These are phyloP conservation scores for Pseudococcus longispinus DNA, from an alignment of 2,888 invertebrate species.

Conservation along the genomic window DNA sequence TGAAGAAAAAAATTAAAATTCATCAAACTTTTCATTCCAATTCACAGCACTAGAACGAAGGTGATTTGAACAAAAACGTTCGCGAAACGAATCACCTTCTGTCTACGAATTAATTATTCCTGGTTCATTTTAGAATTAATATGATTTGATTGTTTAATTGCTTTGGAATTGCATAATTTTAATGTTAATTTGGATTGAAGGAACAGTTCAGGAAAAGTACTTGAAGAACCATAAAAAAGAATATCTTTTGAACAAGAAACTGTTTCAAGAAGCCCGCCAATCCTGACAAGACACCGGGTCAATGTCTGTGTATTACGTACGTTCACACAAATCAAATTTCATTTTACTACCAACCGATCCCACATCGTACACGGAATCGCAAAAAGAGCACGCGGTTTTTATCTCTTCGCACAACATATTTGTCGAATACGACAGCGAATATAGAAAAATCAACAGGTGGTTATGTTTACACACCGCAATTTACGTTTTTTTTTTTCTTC, in stretches of 20 bases:
- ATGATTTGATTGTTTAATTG: too few relatives aligned
- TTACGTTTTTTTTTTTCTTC: neutral
- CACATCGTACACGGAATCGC: neutral
- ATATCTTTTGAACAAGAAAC: too few relatives aligned
- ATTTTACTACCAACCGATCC: neutral
- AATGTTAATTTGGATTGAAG: too few relatives aligned
- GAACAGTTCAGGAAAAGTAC: too few relatives aligned
- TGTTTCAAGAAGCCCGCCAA: too few relatives aligned
- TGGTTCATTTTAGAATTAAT: too few relatives aligned
- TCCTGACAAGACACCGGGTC: too few relatives aligned
- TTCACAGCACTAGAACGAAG: neutral
- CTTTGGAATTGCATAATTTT: too few relatives aligned
- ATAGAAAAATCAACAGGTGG: slow-evolving; percentile 7
- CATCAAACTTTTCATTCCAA: neutral
- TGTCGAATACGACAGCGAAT: neutral
- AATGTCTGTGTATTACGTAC: neutral
- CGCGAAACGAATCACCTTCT: neutral
- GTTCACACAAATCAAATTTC: neutral
- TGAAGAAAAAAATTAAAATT: too few relatives aligned
- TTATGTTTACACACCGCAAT: neutral
- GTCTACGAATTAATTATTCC: neutral
- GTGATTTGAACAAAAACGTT: neutral
- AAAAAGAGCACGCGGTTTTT: neutral
- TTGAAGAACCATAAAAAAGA: too few relatives aligned
- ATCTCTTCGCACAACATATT: neutral